Evolutionary conservation across 2,888 invertebrate genomes (phyloP).

Genomic region (Phengaris alcon): DNA sequence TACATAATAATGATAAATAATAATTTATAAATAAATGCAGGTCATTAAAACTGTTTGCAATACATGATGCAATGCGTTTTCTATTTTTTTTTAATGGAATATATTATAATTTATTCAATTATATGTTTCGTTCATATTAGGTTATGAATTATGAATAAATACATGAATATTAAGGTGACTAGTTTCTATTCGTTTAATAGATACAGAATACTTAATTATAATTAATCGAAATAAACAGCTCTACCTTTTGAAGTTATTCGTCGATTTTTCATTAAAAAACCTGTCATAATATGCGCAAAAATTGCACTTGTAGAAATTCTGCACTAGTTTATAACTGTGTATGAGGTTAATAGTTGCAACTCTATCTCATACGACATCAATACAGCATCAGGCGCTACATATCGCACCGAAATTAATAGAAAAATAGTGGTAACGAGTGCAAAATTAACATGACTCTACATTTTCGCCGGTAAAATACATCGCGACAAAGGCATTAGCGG

Average conservation of each 20-base stretch:
- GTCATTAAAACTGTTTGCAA: conserved; percentile 16
- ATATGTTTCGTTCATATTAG: conserved; percentile 7
- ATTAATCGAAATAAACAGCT: conserved; percentile 7
- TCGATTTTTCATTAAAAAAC: not conserved
- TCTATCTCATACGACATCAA: not conserved
- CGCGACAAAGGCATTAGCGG: conserved; percentile 30
- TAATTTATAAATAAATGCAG: conserved; percentile 17
- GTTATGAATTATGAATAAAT: conserved; percentile 22
- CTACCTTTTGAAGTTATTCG: not conserved
- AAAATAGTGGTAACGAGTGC: not conserved
- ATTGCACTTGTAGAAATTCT: not conserved
- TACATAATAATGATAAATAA: conserved; percentile 19
- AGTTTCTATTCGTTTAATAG: not conserved
- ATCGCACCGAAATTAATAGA: not conserved
- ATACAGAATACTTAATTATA: not conserved
- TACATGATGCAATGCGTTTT: conserved; percentile 23
- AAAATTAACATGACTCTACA: conserved; percentile 20
- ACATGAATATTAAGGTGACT: conserved; percentile 18
- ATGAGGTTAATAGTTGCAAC: not conserved
- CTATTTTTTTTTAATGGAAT: conserved; percentile 20
- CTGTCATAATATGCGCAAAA: not conserved
- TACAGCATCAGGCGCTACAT: not conserved
- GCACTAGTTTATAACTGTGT: not conserved
- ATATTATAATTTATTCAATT: conserved; percentile 18
- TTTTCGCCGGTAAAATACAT: conserved; percentile 13